Evolutionary conservation across 2,797 vertebrate species (phyloP).

Genomic region (Pteropus rufus): DNA sequence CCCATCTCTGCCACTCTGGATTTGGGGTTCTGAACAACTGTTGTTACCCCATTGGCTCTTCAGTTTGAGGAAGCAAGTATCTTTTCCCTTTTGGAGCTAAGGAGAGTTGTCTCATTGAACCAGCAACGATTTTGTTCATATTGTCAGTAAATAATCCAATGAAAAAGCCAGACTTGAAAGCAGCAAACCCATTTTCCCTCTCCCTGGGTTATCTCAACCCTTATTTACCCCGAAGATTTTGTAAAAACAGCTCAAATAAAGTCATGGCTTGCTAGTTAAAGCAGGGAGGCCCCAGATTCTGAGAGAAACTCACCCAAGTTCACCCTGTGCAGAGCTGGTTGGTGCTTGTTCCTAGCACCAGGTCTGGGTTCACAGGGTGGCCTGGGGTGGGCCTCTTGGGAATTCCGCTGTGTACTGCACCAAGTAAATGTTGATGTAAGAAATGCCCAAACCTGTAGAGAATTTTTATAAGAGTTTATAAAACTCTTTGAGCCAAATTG

Average conservation of each 20-base stretch:
- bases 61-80: not conserved
- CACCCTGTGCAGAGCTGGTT: too few relatives aligned
- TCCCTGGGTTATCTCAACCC: not conserved
- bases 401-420: not conserved
- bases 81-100: not conserved
- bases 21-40: not conserved
- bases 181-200: not conserved
- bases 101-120: not conserved
- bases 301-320: not conserved
- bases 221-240: not conserved
- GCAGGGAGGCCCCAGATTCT: not conserved
- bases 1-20: not conserved
- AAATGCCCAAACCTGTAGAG: not conserved
- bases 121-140: not conserved
- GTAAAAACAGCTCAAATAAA: not conserved
- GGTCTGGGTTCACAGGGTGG: not conserved
- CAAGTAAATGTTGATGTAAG: not conserved
- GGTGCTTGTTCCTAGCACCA: not conserved
- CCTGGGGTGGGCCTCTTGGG: not conserved
- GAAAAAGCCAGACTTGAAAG: not conserved
- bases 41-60: not conserved
- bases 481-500: not conserved
- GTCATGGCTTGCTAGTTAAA: not conserved
- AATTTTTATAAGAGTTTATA: not conserved
- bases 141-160: not conserved